These are phyloP conservation scores for Vombatus ursinus DNA, from an alignment of 2,113 vertebrate genomes.

Conservation along the genomic window DNA sequence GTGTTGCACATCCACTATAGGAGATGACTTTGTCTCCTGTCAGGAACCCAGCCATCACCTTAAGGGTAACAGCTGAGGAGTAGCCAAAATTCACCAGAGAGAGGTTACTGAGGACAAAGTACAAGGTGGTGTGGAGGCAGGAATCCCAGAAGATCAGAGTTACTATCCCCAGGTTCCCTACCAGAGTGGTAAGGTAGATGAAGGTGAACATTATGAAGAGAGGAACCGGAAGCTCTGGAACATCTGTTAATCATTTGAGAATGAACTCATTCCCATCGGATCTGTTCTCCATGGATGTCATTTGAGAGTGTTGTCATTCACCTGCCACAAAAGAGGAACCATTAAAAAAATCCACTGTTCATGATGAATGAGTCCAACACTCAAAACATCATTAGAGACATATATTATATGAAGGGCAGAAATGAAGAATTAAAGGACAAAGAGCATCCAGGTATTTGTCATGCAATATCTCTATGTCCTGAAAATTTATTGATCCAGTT, in stretches of 20 bases:
- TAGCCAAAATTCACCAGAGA: background rate
- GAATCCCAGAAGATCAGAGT: background rate
- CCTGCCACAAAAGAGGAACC: background rate
- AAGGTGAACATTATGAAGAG: background rate
- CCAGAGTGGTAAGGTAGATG: background rate
- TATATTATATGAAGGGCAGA: background rate
- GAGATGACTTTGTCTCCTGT: background rate
- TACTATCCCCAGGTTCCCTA: background rate
- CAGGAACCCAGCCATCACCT: background rate
- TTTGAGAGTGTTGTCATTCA: background rate
- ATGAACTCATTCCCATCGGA: conserved; percentile 47
- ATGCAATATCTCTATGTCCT: background rate
- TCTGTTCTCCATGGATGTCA: conserved; percentile 14
- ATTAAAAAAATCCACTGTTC: rapidly evolving
- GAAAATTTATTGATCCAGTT: background rate
- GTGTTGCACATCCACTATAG: background rate
- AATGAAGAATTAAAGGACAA: background rate
- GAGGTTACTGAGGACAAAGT: background rate
- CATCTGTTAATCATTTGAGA: conserved; percentile 38
- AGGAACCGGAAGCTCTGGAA: background rate
- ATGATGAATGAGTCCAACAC: too few species aligned
- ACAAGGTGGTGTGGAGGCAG: background rate
- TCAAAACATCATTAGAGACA: background rate
- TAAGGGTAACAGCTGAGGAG: background rate
- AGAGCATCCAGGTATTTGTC: background rate